phyloP scores from a whole-genome alignment of 2,888 invertebrate species.

The Melipona bicolor region DNA sequence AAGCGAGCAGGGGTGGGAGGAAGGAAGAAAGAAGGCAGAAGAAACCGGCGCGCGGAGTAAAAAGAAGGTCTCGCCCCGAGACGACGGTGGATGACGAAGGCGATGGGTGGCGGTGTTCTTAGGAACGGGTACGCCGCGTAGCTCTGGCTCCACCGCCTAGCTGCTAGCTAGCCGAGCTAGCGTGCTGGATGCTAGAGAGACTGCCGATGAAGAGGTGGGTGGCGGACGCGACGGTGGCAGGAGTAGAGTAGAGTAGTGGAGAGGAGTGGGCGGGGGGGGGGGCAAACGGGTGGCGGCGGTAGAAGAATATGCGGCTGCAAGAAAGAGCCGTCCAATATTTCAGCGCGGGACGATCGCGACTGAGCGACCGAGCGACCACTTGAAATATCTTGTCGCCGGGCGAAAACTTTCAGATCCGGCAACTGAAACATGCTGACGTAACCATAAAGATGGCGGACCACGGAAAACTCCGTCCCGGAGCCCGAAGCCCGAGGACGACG shows the following conservation, averaged over 20 bases:
- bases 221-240: conserved; percentile 15
- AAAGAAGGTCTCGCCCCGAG: conserved; percentile 64
- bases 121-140: conserved; percentile 6
- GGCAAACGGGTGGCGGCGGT: conserved; percentile 47
- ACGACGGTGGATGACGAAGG: conserved; percentile 64
- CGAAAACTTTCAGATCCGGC: conserved; percentile 83
- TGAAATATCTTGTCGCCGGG: conserved; percentile 84
- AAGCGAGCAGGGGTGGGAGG: no score
- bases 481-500: no score
- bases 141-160: conserved; percentile 7
- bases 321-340: conserved; percentile 84
- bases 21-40: conserved; percentile 49
- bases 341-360: conserved; percentile 78
- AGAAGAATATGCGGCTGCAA: conserved; percentile 82
- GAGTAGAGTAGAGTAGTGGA: no score
- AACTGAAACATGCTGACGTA: conserved; percentile 84
- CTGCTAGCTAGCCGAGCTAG: not conserved
- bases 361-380: conserved; percentile 81
- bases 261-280: not conserved
- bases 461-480: conserved; percentile 35
- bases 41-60: conserved; percentile 43
- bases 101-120: conserved; percentile 46
- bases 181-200: conserved; percentile 28
- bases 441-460: conserved; percentile 80
- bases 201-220: conserved; percentile 51